Percentiles rank a stretch among this genome's conserved stretches.
Conservation (phyloP, 2,797 vertebrate genomes). For the Nasua narica region DNA sequence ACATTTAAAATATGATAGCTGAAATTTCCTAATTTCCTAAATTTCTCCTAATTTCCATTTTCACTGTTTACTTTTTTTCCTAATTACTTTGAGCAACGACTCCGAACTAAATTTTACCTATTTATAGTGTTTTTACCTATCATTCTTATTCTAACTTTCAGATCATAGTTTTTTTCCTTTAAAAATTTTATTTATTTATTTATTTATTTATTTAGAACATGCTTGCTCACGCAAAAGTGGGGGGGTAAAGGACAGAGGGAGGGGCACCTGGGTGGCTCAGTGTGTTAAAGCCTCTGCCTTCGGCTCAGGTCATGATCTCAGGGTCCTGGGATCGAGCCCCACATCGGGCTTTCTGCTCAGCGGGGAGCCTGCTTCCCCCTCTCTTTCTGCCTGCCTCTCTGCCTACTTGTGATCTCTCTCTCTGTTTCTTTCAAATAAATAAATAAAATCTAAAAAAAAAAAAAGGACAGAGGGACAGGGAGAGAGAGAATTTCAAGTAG, state of each 20-base stretch:
- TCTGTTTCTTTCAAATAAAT: too few species aligned
- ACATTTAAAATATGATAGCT: not conserved
- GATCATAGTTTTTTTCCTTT: not conserved
- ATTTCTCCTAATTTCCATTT: not conserved
- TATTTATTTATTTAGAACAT: not conserved
- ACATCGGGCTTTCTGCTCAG: too few species aligned
- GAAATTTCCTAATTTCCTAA: too few species aligned
- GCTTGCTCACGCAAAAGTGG: not conserved
- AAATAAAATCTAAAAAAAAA: too few species aligned
- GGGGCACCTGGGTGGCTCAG: too few species aligned
- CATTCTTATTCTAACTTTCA: not conserved
- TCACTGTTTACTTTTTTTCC: not conserved
- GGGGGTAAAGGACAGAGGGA: not conserved
- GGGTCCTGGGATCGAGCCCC: too few species aligned
- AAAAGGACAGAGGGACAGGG: not conserved
- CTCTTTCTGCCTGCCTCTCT: too few species aligned
- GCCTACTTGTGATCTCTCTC: too few species aligned
- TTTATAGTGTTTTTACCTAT: not conserved
- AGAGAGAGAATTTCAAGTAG: not conserved
- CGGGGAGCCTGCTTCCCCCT: too few species aligned
- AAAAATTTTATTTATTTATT: not conserved
- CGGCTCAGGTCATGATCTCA: too few species aligned
- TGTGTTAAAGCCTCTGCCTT: too few species aligned
- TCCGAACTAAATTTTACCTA: not conserved
- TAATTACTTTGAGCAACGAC: not conserved